These are phyloP conservation scores for Drosophila fulvimacula DNA, from an alignment of 2,888 invertebrate genomes.

Conservation along the genomic window DNA sequence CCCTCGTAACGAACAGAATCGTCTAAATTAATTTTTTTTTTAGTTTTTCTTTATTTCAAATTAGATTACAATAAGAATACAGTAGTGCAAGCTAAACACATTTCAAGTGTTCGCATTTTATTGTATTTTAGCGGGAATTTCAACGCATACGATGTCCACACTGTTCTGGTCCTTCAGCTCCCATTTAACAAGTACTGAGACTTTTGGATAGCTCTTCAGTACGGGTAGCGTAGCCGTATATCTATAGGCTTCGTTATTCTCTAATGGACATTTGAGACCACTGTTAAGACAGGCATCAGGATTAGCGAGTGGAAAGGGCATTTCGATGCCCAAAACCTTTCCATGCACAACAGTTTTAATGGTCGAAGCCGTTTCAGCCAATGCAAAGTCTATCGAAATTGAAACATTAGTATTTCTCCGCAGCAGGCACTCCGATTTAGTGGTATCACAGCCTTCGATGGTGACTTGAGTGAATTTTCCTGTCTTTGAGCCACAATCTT, in stretches of 20 bases:
- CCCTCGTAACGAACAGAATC: slow-evolving; percentile 13
- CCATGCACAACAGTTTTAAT: slow-evolving; percentile 89
- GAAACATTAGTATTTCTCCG: slow-evolving; percentile 88
- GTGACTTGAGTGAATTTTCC: slow-evolving; percentile 87
- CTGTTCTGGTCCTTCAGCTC: slow-evolving; percentile 88
- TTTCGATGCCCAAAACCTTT: slow-evolving; percentile 89
- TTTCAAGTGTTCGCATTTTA: slow-evolving; percentile 64
- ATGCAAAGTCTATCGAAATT: slow-evolving; percentile 88
- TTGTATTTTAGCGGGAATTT: slow-evolving; percentile 89
- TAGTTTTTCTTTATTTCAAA: slow-evolving; percentile 45
- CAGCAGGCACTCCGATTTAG: slow-evolving; percentile 87
- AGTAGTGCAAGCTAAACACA: slow-evolving; percentile 36
- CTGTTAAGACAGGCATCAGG: slow-evolving; percentile 86
- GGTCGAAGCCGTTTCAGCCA: slow-evolving; percentile 86
- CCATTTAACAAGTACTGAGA: slow-evolving; percentile 90
- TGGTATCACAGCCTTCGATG: slow-evolving; percentile 87
- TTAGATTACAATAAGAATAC: slow-evolving; percentile 65
- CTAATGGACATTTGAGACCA: slow-evolving; percentile 86
- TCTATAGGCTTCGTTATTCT: slow-evolving; percentile 85
- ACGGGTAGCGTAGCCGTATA: slow-evolving; percentile 86
- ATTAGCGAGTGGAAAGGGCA: slow-evolving; percentile 90
- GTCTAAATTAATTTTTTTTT: slow-evolving; percentile 34
- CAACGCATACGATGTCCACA: slow-evolving; percentile 88
- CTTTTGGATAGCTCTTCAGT: slow-evolving; percentile 88
- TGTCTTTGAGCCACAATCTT: slow-evolving; percentile 86